phyloP scores from a whole-genome alignment of 2,888 invertebrate species.

The Ctena decussata region DNA sequence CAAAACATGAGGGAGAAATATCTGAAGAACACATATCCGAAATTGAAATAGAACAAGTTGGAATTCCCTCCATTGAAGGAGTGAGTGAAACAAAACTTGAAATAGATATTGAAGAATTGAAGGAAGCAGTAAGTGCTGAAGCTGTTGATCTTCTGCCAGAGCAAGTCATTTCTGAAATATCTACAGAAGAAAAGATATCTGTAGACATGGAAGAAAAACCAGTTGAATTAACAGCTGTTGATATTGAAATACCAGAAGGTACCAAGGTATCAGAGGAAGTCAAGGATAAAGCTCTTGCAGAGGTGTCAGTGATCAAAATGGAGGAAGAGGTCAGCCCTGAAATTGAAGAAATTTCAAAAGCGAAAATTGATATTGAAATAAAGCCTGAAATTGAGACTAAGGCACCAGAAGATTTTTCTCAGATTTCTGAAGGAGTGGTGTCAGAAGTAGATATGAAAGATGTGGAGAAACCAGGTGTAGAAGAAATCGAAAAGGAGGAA shows the following conservation, averaged over 20 bases:
- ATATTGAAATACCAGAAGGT: slow-evolving; percentile 10
- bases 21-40: slow-evolving; percentile 87
- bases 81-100: not conserved
- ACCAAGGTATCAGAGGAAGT: not conserved
- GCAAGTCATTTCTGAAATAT: not conserved
- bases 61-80: not conserved
- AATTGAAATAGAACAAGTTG: slow-evolving; percentile 40
- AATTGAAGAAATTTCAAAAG: slow-evolving; percentile 4
- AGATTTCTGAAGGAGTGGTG: not conserved
- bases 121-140: not conserved
- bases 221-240: slow-evolving; percentile 10
- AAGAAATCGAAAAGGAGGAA: slow-evolving; percentile 6
- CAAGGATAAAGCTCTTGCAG: not conserved
- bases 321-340: not conserved
- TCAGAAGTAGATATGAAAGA: slow-evolving; percentile 14
- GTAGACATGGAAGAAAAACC: slow-evolving; percentile 1
- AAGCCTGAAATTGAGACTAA: slow-evolving; percentile 4
- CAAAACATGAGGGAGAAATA: slow-evolving; percentile 60
- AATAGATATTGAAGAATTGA: not conserved
- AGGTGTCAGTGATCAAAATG: not conserved
- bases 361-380: slow-evolving; percentile 1
- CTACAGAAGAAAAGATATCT: not conserved
- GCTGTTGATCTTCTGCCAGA: not conserved
- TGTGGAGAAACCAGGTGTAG: slow-evolving; percentile 16
- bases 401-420: not conserved